Percentiles rank a stretch among this genome's conserved stretches.
These are phyloP conservation scores for Drosophila siamana DNA, from an alignment of 2,888 invertebrate species.

Conservation along the genomic window DNA sequence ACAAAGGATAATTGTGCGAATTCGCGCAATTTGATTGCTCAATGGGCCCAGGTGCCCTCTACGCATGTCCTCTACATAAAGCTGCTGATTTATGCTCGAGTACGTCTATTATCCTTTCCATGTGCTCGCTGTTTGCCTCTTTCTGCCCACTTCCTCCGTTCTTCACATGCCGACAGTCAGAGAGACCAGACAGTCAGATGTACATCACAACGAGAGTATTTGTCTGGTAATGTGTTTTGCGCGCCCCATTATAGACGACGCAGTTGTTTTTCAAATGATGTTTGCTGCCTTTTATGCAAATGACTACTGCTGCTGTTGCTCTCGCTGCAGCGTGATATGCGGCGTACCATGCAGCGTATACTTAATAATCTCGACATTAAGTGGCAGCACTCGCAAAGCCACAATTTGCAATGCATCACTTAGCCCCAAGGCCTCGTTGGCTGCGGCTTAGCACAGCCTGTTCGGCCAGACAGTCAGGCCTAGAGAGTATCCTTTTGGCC, in stretches of 20 bases:
- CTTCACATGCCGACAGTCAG: background rate
- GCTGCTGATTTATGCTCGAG: conserved; percentile 63
- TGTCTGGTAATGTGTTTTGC: conserved; percentile 41
- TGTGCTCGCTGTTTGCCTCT: conserved; percentile 20
- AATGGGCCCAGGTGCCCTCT: conserved; percentile 51
- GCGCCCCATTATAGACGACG: conserved; percentile 35
- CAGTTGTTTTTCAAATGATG: conserved; percentile 51
- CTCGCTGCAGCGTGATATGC: conserved; percentile 56
- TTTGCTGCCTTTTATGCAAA: conserved; percentile 63
- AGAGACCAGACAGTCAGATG: background rate
- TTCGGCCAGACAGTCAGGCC: background rate
- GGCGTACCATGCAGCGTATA: conserved; percentile 57
- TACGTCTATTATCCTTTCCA: conserved; percentile 53
- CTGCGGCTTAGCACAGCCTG: background rate
- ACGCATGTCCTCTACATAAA: conserved; percentile 26
- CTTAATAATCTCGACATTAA: conserved; percentile 74
- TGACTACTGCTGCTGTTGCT: conserved; percentile 50
- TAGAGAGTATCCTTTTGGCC: conserved; percentile 1
- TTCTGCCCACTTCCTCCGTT: background rate
- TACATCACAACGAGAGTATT: conserved; percentile 4
- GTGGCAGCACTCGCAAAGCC: conserved; percentile 41
- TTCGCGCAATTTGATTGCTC: conserved; percentile 62
- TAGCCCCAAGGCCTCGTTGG: conserved; percentile 29
- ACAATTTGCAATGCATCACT: conserved; percentile 46
- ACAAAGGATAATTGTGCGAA: conserved; percentile 43